Base-by-base conservation (phyloP, 2,888 invertebrate genomes). In the Hirtodrosophila confusa region DNA sequence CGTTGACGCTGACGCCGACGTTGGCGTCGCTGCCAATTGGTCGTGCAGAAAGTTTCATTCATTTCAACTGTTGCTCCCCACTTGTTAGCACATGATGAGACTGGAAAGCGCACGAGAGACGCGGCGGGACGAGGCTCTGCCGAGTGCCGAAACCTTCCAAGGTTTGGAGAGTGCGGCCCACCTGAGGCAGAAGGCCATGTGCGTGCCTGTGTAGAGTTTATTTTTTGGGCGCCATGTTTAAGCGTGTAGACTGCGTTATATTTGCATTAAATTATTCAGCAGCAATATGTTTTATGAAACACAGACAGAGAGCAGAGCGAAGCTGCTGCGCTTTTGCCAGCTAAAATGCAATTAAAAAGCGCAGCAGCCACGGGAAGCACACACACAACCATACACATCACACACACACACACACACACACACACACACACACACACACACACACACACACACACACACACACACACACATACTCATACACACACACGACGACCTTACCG, bases 1-100 rank as follows among this genome's bases (percentile, higher is more conserved):
- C 48, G 53, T 37, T 9, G 29, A 48, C 56, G 72, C 24, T 47
- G 31, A 31, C 31, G 31, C 8, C 8, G 56, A 47, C 9, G 75
- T 29, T 12, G 35, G 11, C 68, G 56, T 60, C 51, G 53, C 48
- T 43, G 58, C 35, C 63, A 7, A 35, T 17, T 33, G 48, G 17
- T 53, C 51, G 63, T 41, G 69, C 57, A 69, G 37, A 62, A 61
- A 56, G 65, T 70, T 82, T 82, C 79, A 87, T 80, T 88, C 77
- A 83, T 87, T 83, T 86, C 89, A 89, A 88, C 89, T 89, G 89
- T 89, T 89, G 89, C 89, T 89, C 78, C 68, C 83, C 88, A 89
- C 89, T 89, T 89, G 89, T 89, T 89, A 86, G 84, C 88, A 79
- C 78, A 75, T 65, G 86, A 47, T 65, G 86, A 47, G 75, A 71